phyloP scores from a whole-genome alignment of 2,888 invertebrate genomes.

The Eubasilissa splendida region DNA sequence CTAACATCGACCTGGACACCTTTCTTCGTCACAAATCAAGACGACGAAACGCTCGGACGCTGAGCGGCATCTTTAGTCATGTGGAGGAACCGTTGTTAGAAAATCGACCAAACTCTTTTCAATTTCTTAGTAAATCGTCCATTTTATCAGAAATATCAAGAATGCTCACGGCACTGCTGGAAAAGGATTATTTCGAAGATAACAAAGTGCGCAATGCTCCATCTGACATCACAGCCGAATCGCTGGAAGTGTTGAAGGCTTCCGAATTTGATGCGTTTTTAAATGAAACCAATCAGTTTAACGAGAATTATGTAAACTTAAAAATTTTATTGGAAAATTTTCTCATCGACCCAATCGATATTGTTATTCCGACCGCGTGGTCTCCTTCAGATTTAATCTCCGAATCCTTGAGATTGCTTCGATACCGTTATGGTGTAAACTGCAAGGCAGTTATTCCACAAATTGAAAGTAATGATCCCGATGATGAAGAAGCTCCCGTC shows the following conservation, averaged over 20 bases:
- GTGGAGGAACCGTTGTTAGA: constrained; percentile 60
- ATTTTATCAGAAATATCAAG: constrained; percentile 58
- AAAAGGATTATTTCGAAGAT: constrained; percentile 52
- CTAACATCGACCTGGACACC: constrained; percentile 65
- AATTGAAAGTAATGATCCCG: constrained; percentile 62
- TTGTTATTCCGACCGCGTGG: constrained; percentile 3
- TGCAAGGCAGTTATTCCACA: constrained; percentile 41
- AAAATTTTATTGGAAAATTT: constrained; percentile 67
- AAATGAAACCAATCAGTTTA: constrained; percentile 33
- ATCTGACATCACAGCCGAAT: constrained; percentile 1
- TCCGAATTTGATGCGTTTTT: constrained; percentile 29
- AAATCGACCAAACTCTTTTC: constrained; percentile 8
- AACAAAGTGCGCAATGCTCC: neutral
- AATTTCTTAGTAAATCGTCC: constrained; percentile 59
- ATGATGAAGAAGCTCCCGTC: constrained; percentile 61
- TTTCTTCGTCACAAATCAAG: constrained; percentile 65
- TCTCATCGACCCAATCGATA: constrained; percentile 30
- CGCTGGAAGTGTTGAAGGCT: neutral
- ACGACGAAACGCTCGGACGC: constrained; percentile 46
- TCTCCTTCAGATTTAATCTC: constrained; percentile 33
- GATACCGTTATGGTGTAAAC: constrained; percentile 42
- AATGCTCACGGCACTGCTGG: constrained; percentile 60
- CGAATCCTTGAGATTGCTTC: constrained; percentile 30
- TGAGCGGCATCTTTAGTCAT: constrained; percentile 60
- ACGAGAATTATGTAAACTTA: constrained; percentile 65